Base-by-base conservation (phyloP, 1,140 invertebrate species). In the Drosophila sp. region DNA sequence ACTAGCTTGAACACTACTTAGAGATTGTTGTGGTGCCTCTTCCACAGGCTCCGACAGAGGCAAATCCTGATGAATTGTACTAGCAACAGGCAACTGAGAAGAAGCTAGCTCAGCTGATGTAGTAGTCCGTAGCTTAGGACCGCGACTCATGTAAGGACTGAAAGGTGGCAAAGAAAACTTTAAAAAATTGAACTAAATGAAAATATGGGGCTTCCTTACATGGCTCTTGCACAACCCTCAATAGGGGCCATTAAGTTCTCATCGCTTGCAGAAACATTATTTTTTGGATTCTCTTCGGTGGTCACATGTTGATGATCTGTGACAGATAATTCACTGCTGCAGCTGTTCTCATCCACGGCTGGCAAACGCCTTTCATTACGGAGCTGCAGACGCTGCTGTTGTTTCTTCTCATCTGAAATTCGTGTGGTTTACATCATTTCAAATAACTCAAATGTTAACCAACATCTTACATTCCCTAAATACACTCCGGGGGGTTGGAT, bases 401-500 rank as follows among this genome's bases (percentile, higher is more conserved):
- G 64, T 1, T 81, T 75, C 60, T 91, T 78, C 44, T 90, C 85
- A 66, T 86, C 86, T 91, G 23, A 0, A 7, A 60, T 25, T 23
- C 32, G 17, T 6, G 0, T 6, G 7, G 4, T 17, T 27, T 3
- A 35, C 25, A 30, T 8, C 1, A 3, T 10, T 23, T 30, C 41
- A 11, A 11, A 27, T 3, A 3, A 38, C 32, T 38, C 6, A 3
- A 1, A 11, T 17, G 0, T 0, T 35, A 7, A 6, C 17, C 0
- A 0, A 79, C 10, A 8, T 8, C 92, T 91, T 91, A 94, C 94
- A 93, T 83, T 93, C 92, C 23, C 90, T 90, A 2, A 93, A 92
- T 32, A 94, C 92, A 25, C 93, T 85, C 80, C 93, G 92, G 0
- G 96, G 96, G 7, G 94, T 95, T 85, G 95, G 93, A 71, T 92